Evolutionary conservation across 2,888 invertebrate genomes (phyloP), one percentile per base, ranked within the genome.

Genomic region (Lycophotia porphyrea): DNA sequence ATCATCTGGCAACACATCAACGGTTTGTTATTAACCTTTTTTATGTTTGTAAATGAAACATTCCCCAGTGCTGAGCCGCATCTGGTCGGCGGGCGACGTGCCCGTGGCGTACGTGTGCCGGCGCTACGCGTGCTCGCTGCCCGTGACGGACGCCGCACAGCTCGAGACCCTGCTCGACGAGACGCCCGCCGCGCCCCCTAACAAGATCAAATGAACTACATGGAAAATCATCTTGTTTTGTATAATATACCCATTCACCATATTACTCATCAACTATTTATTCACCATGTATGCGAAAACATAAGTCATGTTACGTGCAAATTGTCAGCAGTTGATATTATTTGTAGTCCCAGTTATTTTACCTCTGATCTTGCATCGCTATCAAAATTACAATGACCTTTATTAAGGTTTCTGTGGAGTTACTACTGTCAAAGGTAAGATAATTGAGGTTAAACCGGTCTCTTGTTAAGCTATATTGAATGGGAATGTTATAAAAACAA

Each of bases 61-160:
- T 21, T n/a, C 71, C 74, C 3, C 86, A 93, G 96, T 97, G 75
- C 89, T 97, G 15, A 93, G 95, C 74, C 97, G 97, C 69, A 96
- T 97, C 88, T 94, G 96, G 68, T 94, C 96, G 8, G 92, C 97
- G 0, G 97, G 97, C 42, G 97, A 97, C 39, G 97, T 97, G 72
- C 97, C 98, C 0, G 97, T 98, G 0, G 98, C 98, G 36, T 98
- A 98, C 92, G 98, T 98, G n/a, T 98, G 98, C 91, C 97, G 97
- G 11, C 97, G 98, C 87, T 97, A 97, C 92, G 96, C 98, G 2
- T 98, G 98, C 92, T 97, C 97, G 9, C 94, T 98, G 72, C 98
- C 98, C 4, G 98, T 98, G 66, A 97, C 97, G 0, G 97, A 97
- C 71, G 97, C 97, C 0, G 96, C 97, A 27, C 97, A 97, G 74